Evolutionary conservation across 2,113 vertebrate genomes (phyloP).

Genomic region (Hemichromis elongatus): DNA sequence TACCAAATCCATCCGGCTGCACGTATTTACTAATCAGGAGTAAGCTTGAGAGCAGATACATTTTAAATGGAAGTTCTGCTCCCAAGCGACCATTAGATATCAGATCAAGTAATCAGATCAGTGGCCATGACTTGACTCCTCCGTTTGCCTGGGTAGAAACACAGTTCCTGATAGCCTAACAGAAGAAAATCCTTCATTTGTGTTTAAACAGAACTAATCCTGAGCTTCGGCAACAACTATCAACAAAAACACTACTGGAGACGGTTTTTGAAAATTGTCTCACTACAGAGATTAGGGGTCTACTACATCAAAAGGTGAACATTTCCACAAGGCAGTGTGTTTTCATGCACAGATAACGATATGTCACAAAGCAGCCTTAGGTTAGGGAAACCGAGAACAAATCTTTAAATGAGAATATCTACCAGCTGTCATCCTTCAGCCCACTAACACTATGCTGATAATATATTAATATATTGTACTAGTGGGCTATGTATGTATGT

Average conservation of each 20-base stretch:
- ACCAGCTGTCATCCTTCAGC: not conserved
- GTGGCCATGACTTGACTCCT: not conserved
- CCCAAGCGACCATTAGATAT: not conserved
- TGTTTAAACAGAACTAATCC: slow-evolving; percentile 14
- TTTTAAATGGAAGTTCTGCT: not conserved
- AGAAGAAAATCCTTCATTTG: slow-evolving; percentile 2
- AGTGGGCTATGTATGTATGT: too few relatives aligned
- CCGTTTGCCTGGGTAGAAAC: not conserved
- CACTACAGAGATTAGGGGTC: not conserved
- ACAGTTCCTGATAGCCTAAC: not conserved
- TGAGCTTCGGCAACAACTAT: not conserved
- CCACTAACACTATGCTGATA: not conserved
- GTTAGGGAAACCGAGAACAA: not conserved
- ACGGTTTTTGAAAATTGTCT: not conserved
- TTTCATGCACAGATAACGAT: not conserved
- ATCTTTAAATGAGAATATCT: not conserved
- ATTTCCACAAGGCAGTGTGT: not conserved
- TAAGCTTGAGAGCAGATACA: not conserved
- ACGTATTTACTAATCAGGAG: not conserved
- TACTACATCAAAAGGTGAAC: not conserved
- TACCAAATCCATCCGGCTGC: not conserved
- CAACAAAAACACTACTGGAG: not conserved
- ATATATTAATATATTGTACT: not conserved
- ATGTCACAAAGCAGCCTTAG: not conserved
- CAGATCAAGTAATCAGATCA: not conserved